phyloP scores from a whole-genome alignment of 2,113 vertebrate genomes.

The Girardinichthys multiradiatus region DNA sequence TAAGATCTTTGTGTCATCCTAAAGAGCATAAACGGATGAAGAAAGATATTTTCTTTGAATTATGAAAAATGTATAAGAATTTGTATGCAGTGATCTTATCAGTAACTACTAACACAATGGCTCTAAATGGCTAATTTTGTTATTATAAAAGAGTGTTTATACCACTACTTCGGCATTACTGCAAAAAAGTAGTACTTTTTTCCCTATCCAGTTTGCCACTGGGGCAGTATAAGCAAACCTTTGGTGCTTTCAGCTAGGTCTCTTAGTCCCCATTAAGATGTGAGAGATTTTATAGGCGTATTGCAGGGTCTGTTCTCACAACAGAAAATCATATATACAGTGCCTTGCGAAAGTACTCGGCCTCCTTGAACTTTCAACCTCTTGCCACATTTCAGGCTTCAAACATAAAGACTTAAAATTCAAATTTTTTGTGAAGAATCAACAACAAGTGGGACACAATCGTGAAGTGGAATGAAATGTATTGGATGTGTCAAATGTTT shows the following conservation, averaged over 20 bases:
- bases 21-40: no score
- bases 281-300: constrained; percentile 59
- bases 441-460: no score
- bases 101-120: constrained; percentile 13
- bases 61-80: no score
- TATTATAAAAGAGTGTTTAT: background rate
- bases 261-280: constrained; percentile 56
- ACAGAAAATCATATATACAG: constrained; percentile 65
- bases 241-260: constrained; percentile 34
- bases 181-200: background rate
- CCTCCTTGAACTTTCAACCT: no score
- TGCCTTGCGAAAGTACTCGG: no score
- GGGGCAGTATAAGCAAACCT: constrained; percentile 17
- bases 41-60: no score
- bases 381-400: no score
- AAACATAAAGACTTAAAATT: no score
- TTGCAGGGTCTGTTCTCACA: constrained; percentile 46
- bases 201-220: constrained; percentile 16
- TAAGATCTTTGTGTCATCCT: no score
- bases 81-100: constrained; percentile 2
- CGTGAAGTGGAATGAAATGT: no score
- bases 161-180: background rate
- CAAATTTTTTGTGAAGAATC: no score
- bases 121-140: background rate
- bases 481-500: no score